These are phyloP conservation scores for Cataglyphis altisquamis DNA, from an alignment of 2,888 invertebrate genomes.

Conservation along the genomic window DNA sequence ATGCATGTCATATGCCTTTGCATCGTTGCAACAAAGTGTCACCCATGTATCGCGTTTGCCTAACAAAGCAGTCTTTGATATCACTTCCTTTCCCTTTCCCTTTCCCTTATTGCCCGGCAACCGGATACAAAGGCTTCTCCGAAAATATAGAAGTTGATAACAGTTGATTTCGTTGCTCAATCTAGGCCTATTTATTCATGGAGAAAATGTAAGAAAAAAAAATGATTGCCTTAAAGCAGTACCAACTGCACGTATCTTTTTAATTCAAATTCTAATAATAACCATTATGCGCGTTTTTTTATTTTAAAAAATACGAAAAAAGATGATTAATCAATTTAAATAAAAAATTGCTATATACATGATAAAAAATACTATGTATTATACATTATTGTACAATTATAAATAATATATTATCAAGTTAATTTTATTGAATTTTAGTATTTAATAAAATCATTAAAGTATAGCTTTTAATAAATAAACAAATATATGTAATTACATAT, in stretches of 20 bases:
- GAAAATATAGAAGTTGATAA: constrained; percentile 36
- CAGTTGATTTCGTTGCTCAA: constrained; percentile 2
- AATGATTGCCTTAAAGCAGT: not conserved
- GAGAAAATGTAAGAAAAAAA: not conserved
- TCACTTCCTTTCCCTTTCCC: not conserved
- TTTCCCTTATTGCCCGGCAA: not conserved
- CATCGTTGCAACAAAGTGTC: constrained; percentile 35
- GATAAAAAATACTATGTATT: not conserved
- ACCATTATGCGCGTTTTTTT: not conserved
- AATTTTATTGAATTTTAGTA: not conserved
- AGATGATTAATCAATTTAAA: not conserved
- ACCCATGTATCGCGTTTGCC: not conserved
- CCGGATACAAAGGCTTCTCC: not conserved
- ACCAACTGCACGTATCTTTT: not conserved
- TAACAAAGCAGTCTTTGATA: constrained; percentile 51
- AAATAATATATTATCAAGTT: not conserved
- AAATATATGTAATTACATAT: not conserved
- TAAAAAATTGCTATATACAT: not conserved
- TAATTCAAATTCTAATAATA: not conserved
- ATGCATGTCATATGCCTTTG: not conserved
- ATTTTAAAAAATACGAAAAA: not conserved
- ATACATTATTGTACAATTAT: not conserved
- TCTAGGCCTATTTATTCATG: constrained; percentile 22
- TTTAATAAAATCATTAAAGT: not conserved
- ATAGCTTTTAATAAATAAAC: not conserved